Conservation (phyloP, 2,888 invertebrate species). For the Lasioglossum calceatum region DNA sequence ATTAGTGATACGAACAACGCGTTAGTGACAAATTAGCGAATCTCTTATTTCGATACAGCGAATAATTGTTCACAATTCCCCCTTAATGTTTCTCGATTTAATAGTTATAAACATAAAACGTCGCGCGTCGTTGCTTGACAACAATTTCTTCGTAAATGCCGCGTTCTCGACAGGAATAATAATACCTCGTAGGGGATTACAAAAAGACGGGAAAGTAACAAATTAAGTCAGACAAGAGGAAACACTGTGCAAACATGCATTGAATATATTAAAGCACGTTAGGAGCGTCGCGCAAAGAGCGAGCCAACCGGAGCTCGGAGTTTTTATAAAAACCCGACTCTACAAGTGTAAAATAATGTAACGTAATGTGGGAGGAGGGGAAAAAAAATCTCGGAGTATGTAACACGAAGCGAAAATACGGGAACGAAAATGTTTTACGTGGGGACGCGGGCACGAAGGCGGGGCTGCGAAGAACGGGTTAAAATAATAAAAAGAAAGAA, state of each 20-base stretch:
- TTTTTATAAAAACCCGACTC: neutral
- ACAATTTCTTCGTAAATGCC: neutral
- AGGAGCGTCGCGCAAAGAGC: neutral
- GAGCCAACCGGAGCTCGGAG: neutral
- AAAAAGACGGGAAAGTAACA: neutral
- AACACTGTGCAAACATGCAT: neutral
- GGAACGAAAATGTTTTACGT: constrained; percentile 1
- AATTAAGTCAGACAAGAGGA: neutral
- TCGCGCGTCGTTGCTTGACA: neutral
- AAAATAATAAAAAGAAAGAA: neutral
- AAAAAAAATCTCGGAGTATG: neutral
- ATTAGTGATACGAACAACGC: neutral
- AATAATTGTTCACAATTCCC: neutral
- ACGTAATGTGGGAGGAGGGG: neutral
- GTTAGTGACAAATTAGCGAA: neutral
- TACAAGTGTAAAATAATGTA: neutral
- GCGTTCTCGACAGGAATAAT: neutral
- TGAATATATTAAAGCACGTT: neutral
- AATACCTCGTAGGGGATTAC: neutral
- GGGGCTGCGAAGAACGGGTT: neutral
- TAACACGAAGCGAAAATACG: constrained; percentile 10
- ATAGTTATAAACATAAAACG: neutral
- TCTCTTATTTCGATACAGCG: neutral
- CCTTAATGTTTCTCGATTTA: neutral
- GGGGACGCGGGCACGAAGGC: neutral